Conservation (phyloP, 2,113 vertebrate genomes). For the Poeciliopsis turrubarensis region DNA sequence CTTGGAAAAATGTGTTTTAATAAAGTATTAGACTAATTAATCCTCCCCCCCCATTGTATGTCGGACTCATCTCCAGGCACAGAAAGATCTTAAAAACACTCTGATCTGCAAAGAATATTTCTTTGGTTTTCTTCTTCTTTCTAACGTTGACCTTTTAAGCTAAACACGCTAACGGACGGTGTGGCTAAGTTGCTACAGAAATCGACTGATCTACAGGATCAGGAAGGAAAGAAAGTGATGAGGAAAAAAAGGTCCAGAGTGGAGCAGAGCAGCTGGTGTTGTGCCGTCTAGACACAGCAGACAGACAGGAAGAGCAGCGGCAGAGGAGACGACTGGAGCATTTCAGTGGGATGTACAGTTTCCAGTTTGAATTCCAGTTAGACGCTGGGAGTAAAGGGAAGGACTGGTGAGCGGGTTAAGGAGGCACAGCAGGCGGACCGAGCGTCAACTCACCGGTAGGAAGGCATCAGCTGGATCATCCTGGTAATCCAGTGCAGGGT, state of each 20-base stretch:
- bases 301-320: not conserved
- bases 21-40: too few relatives aligned
- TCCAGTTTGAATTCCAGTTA: not conserved
- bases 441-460: conserved; percentile 85
- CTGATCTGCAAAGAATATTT: too few relatives aligned
- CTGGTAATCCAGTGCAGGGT: conserved; percentile 89
- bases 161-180: too few relatives aligned
- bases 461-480: conserved; percentile 86
- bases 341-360: not conserved
- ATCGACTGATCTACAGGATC: too few relatives aligned
- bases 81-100: too few relatives aligned
- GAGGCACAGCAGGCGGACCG: not conserved
- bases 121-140: too few relatives aligned
- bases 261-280: not conserved
- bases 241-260: not conserved
- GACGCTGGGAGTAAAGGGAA: not conserved
- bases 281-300: not conserved
- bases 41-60: too few relatives aligned
- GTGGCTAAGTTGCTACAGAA: too few relatives aligned
- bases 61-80: too few relatives aligned
- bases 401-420: not conserved
- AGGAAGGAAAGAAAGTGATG: not conserved
- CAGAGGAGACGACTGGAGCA: not conserved
- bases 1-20: too few relatives aligned
- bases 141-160: too few relatives aligned